Evolutionary conservation across 2,113 vertebrate species (phyloP).

Genomic region (Gallinago media): DNA sequence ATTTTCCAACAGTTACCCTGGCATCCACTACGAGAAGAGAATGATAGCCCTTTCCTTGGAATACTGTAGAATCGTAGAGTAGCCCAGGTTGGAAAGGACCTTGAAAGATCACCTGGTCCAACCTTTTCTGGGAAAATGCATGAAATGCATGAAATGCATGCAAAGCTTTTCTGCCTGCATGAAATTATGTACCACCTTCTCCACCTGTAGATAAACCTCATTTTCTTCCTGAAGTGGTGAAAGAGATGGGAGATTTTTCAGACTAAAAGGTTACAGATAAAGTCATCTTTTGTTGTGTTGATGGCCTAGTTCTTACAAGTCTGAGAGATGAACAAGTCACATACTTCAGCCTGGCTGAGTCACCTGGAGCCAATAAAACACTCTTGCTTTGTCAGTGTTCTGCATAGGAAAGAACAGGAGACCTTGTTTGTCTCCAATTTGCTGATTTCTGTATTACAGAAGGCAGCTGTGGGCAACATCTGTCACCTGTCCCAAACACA

Average conservation of each 20-base stretch:
- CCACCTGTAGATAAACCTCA: not conserved
- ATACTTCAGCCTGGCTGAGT: not conserved
- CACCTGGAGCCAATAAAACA: not conserved
- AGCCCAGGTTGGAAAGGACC: not conserved
- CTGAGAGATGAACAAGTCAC: not conserved
- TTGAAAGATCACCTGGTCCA: not conserved
- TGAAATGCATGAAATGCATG: no score
- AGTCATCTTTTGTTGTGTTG: not conserved
- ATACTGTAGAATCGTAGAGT: not conserved
- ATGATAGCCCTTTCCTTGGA: not conserved
- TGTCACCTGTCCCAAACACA: not conserved
- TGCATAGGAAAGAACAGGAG: not conserved
- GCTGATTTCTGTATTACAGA: not conserved
- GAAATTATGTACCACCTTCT: not conserved
- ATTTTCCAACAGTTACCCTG: not conserved
- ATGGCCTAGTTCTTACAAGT: not conserved
- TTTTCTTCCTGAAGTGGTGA: not conserved
- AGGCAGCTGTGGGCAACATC: conserved; percentile 13
- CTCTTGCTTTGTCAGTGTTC: not conserved
- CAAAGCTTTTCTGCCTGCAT: not conserved
- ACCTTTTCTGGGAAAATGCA: not conserved
- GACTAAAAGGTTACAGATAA: not conserved
- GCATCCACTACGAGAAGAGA: not conserved
- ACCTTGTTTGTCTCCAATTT: not conserved
- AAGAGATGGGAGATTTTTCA: not conserved